These are phyloP conservation scores for Ictalurus furcatus DNA, from an alignment of 2,113 vertebrate species.

Conservation along the genomic window DNA sequence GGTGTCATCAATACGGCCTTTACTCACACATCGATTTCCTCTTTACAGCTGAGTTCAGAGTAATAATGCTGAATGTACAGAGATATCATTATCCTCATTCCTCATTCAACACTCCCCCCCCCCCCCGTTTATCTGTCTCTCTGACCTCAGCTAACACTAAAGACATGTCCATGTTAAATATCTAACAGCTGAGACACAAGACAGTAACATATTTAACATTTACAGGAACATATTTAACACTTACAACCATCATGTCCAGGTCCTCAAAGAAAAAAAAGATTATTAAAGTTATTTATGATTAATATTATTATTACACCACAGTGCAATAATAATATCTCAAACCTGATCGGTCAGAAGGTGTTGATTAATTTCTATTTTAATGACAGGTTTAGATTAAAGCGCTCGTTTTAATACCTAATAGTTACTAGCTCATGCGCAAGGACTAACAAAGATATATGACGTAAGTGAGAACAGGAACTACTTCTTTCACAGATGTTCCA, in stretches of 20 bases:
- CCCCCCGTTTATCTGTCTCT: neutral
- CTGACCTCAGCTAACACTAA: neutral
- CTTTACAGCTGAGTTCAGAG: neutral
- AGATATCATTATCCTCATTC: constrained; percentile 14
- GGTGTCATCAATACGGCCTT: neutral
- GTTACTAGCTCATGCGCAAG: neutral
- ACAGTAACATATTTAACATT: neutral
- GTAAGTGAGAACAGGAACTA: neutral
- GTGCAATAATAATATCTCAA: neutral
- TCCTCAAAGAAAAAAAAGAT: neutral
- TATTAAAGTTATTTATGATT: neutral
- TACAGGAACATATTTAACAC: neutral
- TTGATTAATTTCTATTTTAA: neutral
- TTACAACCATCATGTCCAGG: neutral
- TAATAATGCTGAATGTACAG: constrained; percentile 8
- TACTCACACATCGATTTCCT: constrained; percentile 7
- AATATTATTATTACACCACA: neutral
- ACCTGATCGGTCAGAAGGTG: neutral
- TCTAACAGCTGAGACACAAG: neutral
- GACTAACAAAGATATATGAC: too few species aligned
- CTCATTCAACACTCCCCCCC: neutral
- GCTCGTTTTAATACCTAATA: too few species aligned
- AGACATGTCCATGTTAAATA: neutral
- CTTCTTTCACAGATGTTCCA: neutral
- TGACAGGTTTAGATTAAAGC: neutral